Evolutionary conservation across 2,888 invertebrate species (phyloP), one percentile per base, ranked within the genome.

Genomic region (Leptura quadrifasciata): DNA sequence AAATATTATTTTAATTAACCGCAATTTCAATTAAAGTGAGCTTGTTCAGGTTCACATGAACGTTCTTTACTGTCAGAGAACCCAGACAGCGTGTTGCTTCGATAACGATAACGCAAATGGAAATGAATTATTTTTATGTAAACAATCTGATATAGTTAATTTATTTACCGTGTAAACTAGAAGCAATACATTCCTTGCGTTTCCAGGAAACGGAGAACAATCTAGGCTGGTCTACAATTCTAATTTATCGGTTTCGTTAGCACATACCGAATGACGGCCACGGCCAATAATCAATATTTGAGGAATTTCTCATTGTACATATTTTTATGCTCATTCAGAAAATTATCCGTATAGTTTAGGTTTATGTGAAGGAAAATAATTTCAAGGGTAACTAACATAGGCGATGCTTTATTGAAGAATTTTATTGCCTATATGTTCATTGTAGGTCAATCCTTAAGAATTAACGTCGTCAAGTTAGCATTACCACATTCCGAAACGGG

Each of bases 111-210:
- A 17, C 60, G 60, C 10, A 31, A 61, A 61, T 61, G 60, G 60
- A 61, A 63, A 39, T 35, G 20, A 63, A 39, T 63, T 47, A 31
- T 27, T 61, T 61, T 31, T 61, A 10, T 20, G 63, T 12, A 63
- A 63, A 35, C 63, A 63, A 63, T 27, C 21, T 35, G 63, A 63
- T 63, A 63, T 63, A 9, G 39, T 63, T 63, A 39, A 63, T 61
- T 61, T 61, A 61, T 61, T 61, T 61, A 61, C 60, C n/a, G 17
- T 31, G 60, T 31, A 61, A n/a, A 20, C 63, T 39, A 35, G 20
- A n/a, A 63, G 63, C 39, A 18, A 39, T 39, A 21, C 63, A 39
- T 63, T 63, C 63, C 20, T 39, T 39, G 10, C 20, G 39, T 39
- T 63, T 63, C 63, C 18, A 63, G 39, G 63, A 63, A 61, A 61